Evolutionary conservation across 2,113 vertebrate genomes (phyloP).

Genomic region (Buteo buteo): DNA sequence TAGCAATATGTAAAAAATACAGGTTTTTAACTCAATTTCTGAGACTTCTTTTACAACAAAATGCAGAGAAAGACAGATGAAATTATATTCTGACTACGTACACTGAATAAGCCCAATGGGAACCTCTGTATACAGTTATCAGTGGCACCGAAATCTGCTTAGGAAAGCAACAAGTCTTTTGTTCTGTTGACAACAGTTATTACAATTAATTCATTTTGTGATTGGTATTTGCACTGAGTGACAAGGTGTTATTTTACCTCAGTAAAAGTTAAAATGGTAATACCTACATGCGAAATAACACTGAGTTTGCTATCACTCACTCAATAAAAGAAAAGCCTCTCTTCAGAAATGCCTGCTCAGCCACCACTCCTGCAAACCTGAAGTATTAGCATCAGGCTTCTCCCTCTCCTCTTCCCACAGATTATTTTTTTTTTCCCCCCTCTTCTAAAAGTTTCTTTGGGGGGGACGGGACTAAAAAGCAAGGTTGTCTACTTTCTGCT

Average conservation of each 20-base stretch:
- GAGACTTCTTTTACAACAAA: slow-evolving; percentile 66
- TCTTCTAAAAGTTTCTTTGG: background rate
- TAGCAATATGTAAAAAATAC: slow-evolving; percentile 62
- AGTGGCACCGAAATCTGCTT: slow-evolving; percentile 77
- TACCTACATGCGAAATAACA: slow-evolving; percentile 80
- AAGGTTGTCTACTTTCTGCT: background rate
- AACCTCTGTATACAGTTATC: slow-evolving; percentile 71
- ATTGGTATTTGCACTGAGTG: slow-evolving; percentile 88
- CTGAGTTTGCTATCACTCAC: slow-evolving; percentile 75
- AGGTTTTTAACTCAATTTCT: slow-evolving; percentile 63
- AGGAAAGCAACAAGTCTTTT: slow-evolving; percentile 90
- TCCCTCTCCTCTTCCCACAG: background rate
- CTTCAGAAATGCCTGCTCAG: slow-evolving; percentile 46
- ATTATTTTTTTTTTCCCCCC: background rate
- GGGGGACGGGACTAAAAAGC: background rate
- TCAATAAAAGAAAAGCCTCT: slow-evolving; percentile 67
- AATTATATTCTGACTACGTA: slow-evolving; percentile 70
- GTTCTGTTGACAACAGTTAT: slow-evolving; percentile 89
- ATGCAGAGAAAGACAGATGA: slow-evolving; percentile 66
- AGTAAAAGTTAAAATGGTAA: slow-evolving; percentile 85
- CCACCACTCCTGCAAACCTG: background rate
- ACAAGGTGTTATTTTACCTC: slow-evolving; percentile 95
- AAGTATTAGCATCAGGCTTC: background rate
- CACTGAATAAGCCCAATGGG: slow-evolving; percentile 68
- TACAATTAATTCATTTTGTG: slow-evolving; percentile 92